Evolutionary conservation across 2,797 vertebrate genomes (phyloP), one percentile per base, ranked within the genome.

Genomic region (Picus viridis): DNA sequence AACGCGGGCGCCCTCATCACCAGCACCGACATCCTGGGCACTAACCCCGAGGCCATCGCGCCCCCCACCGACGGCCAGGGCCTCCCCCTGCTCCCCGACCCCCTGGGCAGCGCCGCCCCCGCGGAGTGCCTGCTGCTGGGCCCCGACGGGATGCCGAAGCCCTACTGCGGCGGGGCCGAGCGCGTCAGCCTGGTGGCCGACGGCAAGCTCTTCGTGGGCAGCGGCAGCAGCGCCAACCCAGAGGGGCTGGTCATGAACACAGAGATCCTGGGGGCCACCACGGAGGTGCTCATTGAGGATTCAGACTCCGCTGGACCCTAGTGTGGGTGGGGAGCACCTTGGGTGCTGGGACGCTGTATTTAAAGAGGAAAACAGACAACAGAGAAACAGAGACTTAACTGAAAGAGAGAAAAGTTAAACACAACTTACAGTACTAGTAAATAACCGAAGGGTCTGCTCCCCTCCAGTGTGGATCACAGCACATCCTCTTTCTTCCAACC

Each of bases 1-100:
- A 99, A 99, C 1, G 99, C 99, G 0, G 99, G 99, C 2, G 97
- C 98, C 58, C 98, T 99, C 72, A 99, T 99, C 97, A 99, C 99
- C 94, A 99, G 98, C 92, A 98, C 99, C 8, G 98, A 98, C 87
- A 98, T 99, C 82, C 93, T 99, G 95, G 97, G 98, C 96, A 98
- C 98, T 78, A 98, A 96, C 91, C 96, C 94, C 51, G 98, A 98
- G 96, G 97, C 98, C 96, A 90, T 98, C 94, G 83, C 97, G 13
- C 97, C 98, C 0, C 96, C 98, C 84, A 92, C 97, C 0, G 97
- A 98, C 82, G 96, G 97, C 90, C 98, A 99, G 94, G 98, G 98
- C 73, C 98, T 98, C 67, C 97, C 98, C 4, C 98, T 99, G 93
- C 98, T 98, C 97, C 91, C 98, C 32, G 93, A 99, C 98, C 96